Conservation (phyloP, 2,113 vertebrate genomes). For the Potamarius usumacintae region DNA sequence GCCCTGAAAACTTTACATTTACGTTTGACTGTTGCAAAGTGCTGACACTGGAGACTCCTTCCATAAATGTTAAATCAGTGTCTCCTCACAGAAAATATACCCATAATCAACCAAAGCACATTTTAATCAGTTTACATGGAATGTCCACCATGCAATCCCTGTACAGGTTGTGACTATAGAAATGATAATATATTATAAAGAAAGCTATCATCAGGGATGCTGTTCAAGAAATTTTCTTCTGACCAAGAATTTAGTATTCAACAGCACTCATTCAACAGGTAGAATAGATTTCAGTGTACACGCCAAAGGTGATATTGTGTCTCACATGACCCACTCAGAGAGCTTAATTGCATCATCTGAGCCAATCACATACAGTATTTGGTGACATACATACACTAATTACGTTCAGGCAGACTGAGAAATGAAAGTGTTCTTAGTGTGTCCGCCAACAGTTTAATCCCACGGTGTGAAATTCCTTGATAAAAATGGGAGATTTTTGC, state of each 20-base stretch:
- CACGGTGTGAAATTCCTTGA: constrained; percentile 15
- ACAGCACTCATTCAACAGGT: background rate
- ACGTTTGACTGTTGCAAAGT: background rate
- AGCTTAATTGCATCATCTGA: background rate
- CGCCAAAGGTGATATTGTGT: background rate
- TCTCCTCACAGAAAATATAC: background rate
- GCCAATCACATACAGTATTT: background rate
- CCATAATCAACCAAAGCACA: background rate
- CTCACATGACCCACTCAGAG: background rate
- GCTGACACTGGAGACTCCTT: background rate
- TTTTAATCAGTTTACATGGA: background rate
- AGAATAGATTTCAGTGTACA: background rate
- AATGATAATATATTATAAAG: background rate
- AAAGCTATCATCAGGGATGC: background rate
- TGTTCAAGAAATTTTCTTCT: background rate
- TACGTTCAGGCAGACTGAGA: background rate
- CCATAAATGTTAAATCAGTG: background rate
- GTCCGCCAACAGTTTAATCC: background rate
- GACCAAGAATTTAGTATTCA: background rate
- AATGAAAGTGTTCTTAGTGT: background rate
- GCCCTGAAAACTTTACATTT: background rate
- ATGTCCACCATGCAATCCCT: background rate
- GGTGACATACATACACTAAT: background rate
- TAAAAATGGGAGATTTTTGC: background rate
- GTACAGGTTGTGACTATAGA: background rate